phyloP scores from a whole-genome alignment of 2,888 invertebrate species.

The Callinectes sapidus region DNA sequence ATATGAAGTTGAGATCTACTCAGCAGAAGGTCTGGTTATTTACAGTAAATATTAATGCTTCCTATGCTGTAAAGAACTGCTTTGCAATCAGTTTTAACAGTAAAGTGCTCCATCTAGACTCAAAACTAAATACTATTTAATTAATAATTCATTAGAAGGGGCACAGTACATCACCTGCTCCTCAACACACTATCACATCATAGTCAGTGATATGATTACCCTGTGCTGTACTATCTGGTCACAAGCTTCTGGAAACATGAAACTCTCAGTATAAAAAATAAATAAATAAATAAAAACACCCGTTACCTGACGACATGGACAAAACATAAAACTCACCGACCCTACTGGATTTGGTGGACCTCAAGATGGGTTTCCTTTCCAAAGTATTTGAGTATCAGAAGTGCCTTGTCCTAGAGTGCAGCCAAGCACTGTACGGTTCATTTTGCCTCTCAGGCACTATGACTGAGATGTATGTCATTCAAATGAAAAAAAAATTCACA shows the following conservation, averaged over 20 bases:
- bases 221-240: not conserved
- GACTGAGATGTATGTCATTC: not conserved
- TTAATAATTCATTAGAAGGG: conserved; percentile 53
- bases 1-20: conserved; percentile 69
- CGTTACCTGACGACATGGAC: not conserved
- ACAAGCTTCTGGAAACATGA: not conserved
- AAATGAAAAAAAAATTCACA: not conserved
- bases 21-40: conserved; percentile 54
- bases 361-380: not conserved
- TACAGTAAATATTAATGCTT: conserved; percentile 65
- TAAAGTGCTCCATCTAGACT: conserved; percentile 24
- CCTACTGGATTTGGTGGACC: conserved; percentile 12
- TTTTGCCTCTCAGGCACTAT: not conserved
- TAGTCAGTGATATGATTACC: conserved; percentile 20
- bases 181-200: conserved; percentile 9
- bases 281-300: not conserved
- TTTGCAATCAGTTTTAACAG: conserved; percentile 39
- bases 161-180: conserved; percentile 60
- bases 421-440: not conserved
- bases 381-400: not conserved
- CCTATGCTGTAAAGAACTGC: conserved; percentile 50
- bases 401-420: not conserved
- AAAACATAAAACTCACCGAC: not conserved
- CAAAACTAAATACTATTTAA: conserved; percentile 40
- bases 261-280: not conserved